Evolutionary conservation across 1,140 invertebrate species (phyloP).

Genomic region (Lanistes nyassanus): DNA sequence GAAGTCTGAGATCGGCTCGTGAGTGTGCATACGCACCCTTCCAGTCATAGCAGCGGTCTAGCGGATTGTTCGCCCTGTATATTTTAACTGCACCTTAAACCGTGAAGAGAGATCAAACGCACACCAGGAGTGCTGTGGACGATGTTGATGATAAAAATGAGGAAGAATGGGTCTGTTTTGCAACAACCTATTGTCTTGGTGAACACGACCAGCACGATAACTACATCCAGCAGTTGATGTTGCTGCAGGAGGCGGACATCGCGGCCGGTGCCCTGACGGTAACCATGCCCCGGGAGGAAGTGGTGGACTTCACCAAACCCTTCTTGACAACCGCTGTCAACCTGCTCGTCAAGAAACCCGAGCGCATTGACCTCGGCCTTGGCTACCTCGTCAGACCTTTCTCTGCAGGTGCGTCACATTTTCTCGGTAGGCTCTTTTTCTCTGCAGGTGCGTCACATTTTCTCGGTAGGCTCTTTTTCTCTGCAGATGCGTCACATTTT

Average conservation of each 20-base stretch:
- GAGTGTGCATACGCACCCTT: background rate
- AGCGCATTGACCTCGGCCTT: slow-evolving; percentile 86
- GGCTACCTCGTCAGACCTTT: slow-evolving; percentile 96
- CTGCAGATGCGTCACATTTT: too few species aligned
- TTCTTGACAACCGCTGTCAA: slow-evolving; percentile 86
- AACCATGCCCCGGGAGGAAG: slow-evolving; percentile 55
- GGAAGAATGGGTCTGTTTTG: background rate
- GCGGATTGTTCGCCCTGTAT: too few species aligned
- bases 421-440: too few species aligned
- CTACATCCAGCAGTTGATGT: background rate
- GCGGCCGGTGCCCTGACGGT: slow-evolving; percentile 81
- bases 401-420: slow-evolving; percentile 74
- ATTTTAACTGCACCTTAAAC: too few species aligned
- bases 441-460: too few species aligned
- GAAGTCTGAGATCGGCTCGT: too few species aligned
- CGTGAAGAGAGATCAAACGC: too few species aligned
- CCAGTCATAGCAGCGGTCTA: too few species aligned
- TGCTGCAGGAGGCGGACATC: slow-evolving; percentile 92
- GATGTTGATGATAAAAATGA: too few species aligned
- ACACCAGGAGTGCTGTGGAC: too few species aligned
- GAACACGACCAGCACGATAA: background rate
- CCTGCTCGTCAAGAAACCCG: slow-evolving; percentile 95
- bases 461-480: too few species aligned
- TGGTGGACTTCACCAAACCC: slow-evolving; percentile 64
- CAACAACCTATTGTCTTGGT: background rate